Percentiles rank a stretch among this genome's conserved stretches.
These are phyloP conservation scores for Crotalus tigris DNA, from an alignment of 2,113 vertebrate genomes.

Conservation along the genomic window DNA sequence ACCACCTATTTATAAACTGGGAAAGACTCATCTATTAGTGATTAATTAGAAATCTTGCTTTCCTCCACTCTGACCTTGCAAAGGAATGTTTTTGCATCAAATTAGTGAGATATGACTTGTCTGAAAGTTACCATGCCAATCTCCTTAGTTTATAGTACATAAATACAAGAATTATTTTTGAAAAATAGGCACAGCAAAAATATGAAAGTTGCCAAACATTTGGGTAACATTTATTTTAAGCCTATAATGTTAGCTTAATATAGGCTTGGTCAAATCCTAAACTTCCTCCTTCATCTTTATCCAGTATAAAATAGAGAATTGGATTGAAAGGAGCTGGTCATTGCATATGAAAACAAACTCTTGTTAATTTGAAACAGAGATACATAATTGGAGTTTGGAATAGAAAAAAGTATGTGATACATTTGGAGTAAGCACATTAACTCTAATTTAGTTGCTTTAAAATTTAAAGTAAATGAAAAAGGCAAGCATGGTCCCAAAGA, in stretches of 20 bases:
- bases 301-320: neutral
- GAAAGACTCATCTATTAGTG: conserved; percentile 44
- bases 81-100: neutral
- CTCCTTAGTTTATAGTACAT: neutral
- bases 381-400: neutral
- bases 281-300: neutral
- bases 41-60: conserved; percentile 35
- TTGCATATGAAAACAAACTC: neutral
- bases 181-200: neutral
- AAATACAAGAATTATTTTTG: neutral
- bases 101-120: neutral
- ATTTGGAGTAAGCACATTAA: neutral
- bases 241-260: neutral
- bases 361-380: neutral
- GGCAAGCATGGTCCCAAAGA: neutral
- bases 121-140: neutral
- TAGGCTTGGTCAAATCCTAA: neutral
- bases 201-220: neutral
- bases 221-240: neutral
- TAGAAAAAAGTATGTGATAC: neutral
- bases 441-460: neutral
- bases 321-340: neutral
- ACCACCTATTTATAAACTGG: conserved; percentile 10
- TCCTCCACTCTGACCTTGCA: neutral
- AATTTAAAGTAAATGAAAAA: neutral